Conservation (phyloP, 2,113 vertebrate genomes). For the Platanista minor region DNA sequence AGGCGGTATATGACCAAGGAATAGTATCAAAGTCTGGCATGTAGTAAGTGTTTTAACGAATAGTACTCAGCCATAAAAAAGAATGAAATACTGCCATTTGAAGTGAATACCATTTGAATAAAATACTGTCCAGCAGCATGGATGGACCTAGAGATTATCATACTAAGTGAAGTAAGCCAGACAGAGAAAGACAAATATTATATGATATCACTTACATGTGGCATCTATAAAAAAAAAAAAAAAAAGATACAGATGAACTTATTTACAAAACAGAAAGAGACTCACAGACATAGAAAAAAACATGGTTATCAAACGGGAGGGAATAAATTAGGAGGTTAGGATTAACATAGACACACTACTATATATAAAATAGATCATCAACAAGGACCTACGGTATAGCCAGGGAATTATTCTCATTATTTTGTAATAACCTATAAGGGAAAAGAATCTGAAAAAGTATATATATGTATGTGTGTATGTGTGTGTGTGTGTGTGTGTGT, state of each 20-base stretch:
- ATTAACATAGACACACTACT: background rate
- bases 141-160: background rate
- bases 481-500: background rate
- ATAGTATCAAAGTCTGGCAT: background rate
- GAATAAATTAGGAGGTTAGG: background rate
- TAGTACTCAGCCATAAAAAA: background rate
- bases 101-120: background rate
- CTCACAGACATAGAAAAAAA: background rate
- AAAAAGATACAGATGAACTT: background rate
- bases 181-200: background rate
- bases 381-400: background rate
- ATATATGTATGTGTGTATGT: background rate
- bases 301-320: background rate
- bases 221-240: background rate
- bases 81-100: background rate
- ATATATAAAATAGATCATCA: background rate
- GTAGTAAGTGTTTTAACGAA: background rate
- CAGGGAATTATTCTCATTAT: background rate
- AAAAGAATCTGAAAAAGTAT: background rate
- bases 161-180: background rate
- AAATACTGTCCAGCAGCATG: background rate
- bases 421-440: background rate
- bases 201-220: background rate
- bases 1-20: background rate
- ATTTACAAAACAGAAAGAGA: background rate